These are phyloP conservation scores for Mirza zaza DNA, from an alignment of 2,113 vertebrate genomes.

Conservation along the genomic window DNA sequence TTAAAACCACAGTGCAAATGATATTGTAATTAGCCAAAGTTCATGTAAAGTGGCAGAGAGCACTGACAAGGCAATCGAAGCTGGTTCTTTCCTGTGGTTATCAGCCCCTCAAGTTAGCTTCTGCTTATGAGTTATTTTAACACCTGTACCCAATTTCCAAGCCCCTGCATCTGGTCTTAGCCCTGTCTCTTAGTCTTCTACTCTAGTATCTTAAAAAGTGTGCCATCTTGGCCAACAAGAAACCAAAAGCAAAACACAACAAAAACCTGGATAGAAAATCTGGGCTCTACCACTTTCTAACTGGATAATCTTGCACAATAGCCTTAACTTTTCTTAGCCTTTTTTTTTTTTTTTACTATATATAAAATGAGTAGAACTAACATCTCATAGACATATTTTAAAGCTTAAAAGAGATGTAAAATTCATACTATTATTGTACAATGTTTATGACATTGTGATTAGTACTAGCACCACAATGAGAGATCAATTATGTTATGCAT, in stretches of 20 bases:
- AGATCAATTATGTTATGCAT: not conserved
- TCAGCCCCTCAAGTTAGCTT: too few relatives aligned
- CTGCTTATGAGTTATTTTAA: too few relatives aligned
- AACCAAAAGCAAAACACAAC: not conserved
- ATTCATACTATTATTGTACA: not conserved
- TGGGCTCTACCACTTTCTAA: not conserved
- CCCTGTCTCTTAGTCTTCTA: too few relatives aligned
- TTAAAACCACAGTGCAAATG: too few relatives aligned
- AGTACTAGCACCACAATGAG: not conserved
- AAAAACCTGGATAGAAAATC: not conserved
- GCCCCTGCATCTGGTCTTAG: too few relatives aligned
- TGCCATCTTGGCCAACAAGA: not conserved
- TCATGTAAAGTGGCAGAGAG: too few relatives aligned
- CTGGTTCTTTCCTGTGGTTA: too few relatives aligned
- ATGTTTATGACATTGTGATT: not conserved
- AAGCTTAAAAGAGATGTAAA: not conserved
- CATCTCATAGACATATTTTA: not conserved
- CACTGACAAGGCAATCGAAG: too few relatives aligned
- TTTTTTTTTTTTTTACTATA: not conserved
- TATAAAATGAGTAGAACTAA: not conserved
- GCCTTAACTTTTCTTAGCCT: not conserved
- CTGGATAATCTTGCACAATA: not conserved
- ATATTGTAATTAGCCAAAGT: too few relatives aligned
- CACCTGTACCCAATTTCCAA: too few relatives aligned
- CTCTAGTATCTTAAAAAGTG: not conserved